A percentile compares a stretch with the other conserved stretches of the same genome.
phyloP scores from a whole-genome alignment of 2,113 vertebrate genomes.

The Pseudonaja textilis region DNA sequence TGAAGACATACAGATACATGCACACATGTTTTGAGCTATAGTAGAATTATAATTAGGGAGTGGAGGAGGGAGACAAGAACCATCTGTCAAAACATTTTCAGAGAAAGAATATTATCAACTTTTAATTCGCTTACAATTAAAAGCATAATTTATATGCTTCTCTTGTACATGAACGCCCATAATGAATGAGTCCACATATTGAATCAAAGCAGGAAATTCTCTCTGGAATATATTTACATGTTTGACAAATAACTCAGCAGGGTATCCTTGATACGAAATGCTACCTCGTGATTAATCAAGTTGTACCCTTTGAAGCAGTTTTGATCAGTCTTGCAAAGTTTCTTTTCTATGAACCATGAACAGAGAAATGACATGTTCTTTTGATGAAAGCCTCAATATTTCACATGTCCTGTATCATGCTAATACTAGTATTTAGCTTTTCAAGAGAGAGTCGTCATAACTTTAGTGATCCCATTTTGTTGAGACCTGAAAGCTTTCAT shows the following conservation, averaged over 20 bases:
- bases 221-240: constrained; percentile 23
- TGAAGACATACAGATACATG: neutral
- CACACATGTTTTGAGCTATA: neutral
- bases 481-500: neutral
- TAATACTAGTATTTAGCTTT: neutral
- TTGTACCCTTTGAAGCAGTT: constrained; percentile 22
- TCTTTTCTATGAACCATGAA: constrained; percentile 39
- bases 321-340: constrained; percentile 54
- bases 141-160: constrained; percentile 8
- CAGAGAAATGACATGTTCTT: neutral
- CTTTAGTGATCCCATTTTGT: neutral
- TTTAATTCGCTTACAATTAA: neutral
- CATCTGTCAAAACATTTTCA: constrained; percentile 17
- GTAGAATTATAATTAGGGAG: neutral
- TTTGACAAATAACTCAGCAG: constrained; percentile 54
- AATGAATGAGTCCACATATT: constrained; percentile 24
- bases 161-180: constrained; percentile 9
- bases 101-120: constrained; percentile 13
- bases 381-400: neutral
- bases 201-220: constrained; percentile 18
- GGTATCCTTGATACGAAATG: constrained; percentile 45
- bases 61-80: neutral
- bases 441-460: neutral
- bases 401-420: neutral
- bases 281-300: constrained; percentile 51